A percentile compares a stretch with the other conserved stretches of the same genome.
Conservation (phyloP, 2,797 vertebrate genomes). For the Rhinichthys osculus region DNA sequence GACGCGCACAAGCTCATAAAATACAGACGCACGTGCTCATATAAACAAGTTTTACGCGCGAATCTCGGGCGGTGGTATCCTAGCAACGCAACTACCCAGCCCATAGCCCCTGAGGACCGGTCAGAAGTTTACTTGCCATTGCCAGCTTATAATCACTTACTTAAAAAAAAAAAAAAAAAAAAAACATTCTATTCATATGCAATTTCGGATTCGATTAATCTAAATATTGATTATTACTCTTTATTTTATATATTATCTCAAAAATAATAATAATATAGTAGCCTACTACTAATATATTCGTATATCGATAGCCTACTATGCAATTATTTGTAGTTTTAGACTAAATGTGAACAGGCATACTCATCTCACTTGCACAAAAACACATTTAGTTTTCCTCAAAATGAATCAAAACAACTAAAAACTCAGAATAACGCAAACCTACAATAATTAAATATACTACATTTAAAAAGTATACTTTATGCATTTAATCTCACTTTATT, state of each 20-base stretch:
- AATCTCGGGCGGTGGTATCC: constrained; percentile 42
- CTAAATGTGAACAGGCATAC: no score
- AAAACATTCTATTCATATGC: background rate
- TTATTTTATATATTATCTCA: background rate
- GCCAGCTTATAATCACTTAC: background rate
- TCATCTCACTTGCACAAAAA: no score
- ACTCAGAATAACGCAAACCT: no score
- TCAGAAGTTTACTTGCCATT: background rate
- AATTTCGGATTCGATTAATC: background rate
- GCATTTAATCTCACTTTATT: no score
- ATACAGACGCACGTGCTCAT: constrained; percentile 14
- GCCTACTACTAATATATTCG: background rate
- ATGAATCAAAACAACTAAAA: no score
- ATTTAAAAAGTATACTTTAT: no score
- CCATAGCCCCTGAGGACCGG: background rate
- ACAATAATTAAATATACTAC: no score
- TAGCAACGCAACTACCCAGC: constrained; percentile 48
- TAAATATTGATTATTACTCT: background rate
- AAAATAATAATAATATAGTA: background rate
- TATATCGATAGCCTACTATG: background rate
- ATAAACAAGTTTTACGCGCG: constrained; percentile 32
- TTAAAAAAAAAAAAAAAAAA: no score
- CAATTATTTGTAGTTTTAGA: background rate
- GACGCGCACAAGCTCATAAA: background rate
- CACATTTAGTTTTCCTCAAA: no score